Evolutionary conservation across 23 tunicate genomes (phyloP).

Genomic region (Styela clava): DNA sequence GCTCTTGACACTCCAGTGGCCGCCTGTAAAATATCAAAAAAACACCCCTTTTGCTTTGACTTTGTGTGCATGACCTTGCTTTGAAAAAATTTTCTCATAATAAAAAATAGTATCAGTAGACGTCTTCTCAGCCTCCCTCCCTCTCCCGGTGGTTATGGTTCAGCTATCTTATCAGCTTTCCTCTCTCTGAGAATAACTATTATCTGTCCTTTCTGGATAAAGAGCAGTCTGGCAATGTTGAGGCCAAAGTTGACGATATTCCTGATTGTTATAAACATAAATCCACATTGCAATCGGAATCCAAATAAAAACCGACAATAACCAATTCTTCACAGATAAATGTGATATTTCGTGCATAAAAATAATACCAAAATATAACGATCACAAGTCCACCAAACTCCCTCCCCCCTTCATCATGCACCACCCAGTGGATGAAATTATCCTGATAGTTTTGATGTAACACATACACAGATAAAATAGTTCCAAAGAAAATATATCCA

Average conservation of each 20-base stretch:
- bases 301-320: constrained; percentile 7
- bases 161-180: too few relatives aligned
- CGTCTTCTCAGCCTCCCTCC: too few relatives aligned
- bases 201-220: too few relatives aligned
- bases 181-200: too few relatives aligned
- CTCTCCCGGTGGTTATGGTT: too few relatives aligned
- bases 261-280: constrained; percentile 35
- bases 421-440: constrained; percentile 28
- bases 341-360: constrained; percentile 45
- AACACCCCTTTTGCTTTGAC: too few relatives aligned
- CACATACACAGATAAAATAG: not conserved
- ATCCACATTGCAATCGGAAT: constrained; percentile 34
- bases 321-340: not conserved
- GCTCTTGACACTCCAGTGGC: too few relatives aligned
- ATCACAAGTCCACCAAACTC: constrained; percentile 51
- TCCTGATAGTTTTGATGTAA: not conserved
- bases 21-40: too few relatives aligned
- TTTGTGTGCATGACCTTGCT: too few relatives aligned
- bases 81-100: too few relatives aligned
- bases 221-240: constrained; percentile 54
- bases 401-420: constrained; percentile 50
- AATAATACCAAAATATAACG: constrained; percentile 36
- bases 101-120: too few relatives aligned
- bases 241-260: constrained; percentile 48
- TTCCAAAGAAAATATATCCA: not conserved